These are phyloP conservation scores for Cassiopea xamachana DNA, from an alignment of 30 jellyfish, hydroid and myxozoan genomes.

Conservation along the genomic window DNA sequence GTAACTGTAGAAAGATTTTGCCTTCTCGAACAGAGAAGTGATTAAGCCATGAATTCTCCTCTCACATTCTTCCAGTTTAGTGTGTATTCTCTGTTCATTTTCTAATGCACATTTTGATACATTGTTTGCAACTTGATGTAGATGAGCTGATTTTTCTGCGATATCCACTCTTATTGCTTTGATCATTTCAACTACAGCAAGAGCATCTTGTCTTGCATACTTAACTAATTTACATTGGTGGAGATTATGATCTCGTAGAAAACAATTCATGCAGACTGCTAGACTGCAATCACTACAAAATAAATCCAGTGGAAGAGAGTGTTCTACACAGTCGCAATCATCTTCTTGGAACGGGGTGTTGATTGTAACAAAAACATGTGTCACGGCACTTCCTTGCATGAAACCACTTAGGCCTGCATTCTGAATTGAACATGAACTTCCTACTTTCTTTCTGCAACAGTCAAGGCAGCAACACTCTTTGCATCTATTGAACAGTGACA, in stretches of 20 bases:
- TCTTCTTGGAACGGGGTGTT: background rate
- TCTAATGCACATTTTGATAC: background rate
- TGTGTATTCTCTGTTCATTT: background rate
- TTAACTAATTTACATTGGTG: background rate
- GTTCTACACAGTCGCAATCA: background rate
- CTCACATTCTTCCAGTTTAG: background rate
- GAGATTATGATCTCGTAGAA: background rate
- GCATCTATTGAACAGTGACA: background rate
- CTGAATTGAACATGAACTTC: background rate
- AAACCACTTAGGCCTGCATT: background rate
- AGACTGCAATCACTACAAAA: background rate
- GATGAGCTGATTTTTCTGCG: background rate
- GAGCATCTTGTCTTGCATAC: background rate
- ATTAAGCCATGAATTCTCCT: background rate
- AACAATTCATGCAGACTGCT: conserved; percentile 8
- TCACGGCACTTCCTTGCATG: background rate
- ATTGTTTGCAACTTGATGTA: background rate
- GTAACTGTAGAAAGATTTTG: background rate
- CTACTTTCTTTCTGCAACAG: background rate
- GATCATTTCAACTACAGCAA: background rate
- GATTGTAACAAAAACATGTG: background rate
- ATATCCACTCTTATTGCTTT: background rate
- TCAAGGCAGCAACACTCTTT: background rate
- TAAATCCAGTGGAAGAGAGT: background rate
- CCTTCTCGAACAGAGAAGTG: background rate